phyloP scores from a whole-genome alignment of 92 coral and sea anemone genomes.

The Siderastrea radians region DNA sequence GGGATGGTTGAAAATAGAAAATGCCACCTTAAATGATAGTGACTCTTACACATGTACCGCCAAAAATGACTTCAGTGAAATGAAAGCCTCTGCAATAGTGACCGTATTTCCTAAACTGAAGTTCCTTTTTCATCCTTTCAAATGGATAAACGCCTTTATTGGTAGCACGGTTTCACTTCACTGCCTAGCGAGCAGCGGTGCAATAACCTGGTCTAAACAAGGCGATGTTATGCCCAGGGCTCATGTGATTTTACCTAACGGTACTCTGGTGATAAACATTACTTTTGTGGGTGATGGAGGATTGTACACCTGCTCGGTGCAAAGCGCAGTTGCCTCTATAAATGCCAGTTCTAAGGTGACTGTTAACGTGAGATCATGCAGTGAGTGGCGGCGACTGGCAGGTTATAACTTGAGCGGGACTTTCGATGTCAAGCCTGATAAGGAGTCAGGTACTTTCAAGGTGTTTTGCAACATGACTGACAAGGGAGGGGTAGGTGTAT shows the following conservation, averaged over 20 bases:
- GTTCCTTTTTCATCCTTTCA: conserved; percentile 62
- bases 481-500: conserved; percentile 77
- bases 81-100: conserved; percentile 60
- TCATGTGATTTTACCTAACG: conserved; percentile 49
- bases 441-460: conserved; percentile 37
- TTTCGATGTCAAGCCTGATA: conserved; percentile 65
- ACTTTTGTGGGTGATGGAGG: conserved; percentile 46
- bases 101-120: conserved; percentile 58
- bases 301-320: conserved; percentile 55
- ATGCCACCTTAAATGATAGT: conserved; percentile 52
- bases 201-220: conserved; percentile 61
- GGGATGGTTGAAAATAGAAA: conserved; percentile 36
- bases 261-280: conserved; percentile 54
- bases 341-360: conserved; percentile 34
- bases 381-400: conserved; percentile 65
- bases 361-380: conserved; percentile 62
- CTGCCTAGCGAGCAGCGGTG: conserved; percentile 60
- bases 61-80: conserved; percentile 55
- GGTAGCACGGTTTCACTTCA: conserved; percentile 49
- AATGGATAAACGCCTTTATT: neutral
- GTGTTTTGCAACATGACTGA: conserved; percentile 83
- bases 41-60: conserved; percentile 71
- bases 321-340: conserved; percentile 41
- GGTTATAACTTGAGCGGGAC: conserved; percentile 52
- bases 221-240: conserved; percentile 30